A percentile compares a stretch with the other conserved stretches of the same genome.
phyloP scores from a whole-genome alignment of 2,113 vertebrate species.

The Bubalus kerabau region DNA sequence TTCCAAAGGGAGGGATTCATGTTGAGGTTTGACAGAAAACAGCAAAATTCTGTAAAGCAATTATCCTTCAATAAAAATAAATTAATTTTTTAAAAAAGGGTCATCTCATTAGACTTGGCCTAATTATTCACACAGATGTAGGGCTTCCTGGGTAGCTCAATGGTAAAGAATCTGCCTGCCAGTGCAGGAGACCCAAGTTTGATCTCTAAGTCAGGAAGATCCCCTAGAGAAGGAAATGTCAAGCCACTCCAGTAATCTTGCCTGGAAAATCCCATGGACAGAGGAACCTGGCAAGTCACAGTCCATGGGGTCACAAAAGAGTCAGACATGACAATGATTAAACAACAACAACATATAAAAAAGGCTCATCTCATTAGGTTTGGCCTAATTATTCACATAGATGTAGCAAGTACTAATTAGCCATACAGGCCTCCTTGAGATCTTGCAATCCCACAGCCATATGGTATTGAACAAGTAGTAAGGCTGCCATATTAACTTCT shows the following conservation, averaged over 20 bases:
- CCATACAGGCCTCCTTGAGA: background rate
- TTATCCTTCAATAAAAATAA: background rate
- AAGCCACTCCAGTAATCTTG: background rate
- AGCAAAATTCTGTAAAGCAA: background rate
- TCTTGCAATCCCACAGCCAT: background rate
- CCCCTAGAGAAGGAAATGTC: background rate
- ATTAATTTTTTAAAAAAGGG: background rate
- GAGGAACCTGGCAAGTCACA: background rate
- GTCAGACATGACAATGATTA: background rate
- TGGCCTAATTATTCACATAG: background rate
- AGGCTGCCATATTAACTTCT: background rate
- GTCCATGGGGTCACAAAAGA: background rate
- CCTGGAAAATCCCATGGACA: background rate
- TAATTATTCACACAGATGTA: background rate
- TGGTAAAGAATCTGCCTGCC: background rate
- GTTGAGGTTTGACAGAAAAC: background rate
- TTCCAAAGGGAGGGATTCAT: background rate
- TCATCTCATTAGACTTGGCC: background rate
- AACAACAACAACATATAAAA: background rate
- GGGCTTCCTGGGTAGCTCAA: background rate
- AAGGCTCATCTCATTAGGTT: background rate
- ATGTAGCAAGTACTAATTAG: background rate
- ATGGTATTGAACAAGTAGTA: background rate
- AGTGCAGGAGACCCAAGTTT: background rate
- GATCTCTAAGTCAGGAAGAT: background rate